Evolutionary conservation across 2,113 vertebrate genomes (phyloP), one percentile per base, ranked within the genome.

Genomic region (Anhinga rufa): DNA sequence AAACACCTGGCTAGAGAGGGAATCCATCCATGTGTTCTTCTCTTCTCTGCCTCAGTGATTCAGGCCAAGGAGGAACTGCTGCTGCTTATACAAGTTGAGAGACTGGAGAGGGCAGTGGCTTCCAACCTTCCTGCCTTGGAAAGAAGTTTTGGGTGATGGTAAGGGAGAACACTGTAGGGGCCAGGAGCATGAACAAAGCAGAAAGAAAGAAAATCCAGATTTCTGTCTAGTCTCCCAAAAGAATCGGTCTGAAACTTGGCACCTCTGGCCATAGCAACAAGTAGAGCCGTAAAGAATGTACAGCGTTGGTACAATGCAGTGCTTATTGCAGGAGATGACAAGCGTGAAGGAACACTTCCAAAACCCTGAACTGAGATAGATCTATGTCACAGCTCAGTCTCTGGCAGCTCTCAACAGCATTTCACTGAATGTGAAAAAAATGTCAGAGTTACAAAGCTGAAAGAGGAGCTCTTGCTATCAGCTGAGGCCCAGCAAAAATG

Each of bases 221-320:
- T 95, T 87, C 82, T 82, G 31, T 69, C 82, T 58, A 25, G 81
- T 83, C 18, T 96, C 75, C 60, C 70, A 70, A 85, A 95, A 93
- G 91, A 91, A 80, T 60, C 2, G 0, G 70, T 32, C 74, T 97
- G 95, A 91, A 96, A 94, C 81, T 95, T 96, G 95, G 92, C 92
- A 91, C 44, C 66, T 26, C 46, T 74, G 84, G 62, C 95, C 95
- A 72, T 95, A 93, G 97, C 96, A 97, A 96, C 96, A 91, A 97
- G 88, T 87, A 77, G 54, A 95, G 82, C 86, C 91, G 91, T 77
- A 94, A 96, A 93, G 94, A 97, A 97, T 95, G 91, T 80, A 72
- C 92, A 92, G 89, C 25, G 88, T 90, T 85, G 79, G 95, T 94
- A 96, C 96, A 97, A 93, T 64, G 83, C 88, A 89, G 70, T 46